These are phyloP conservation scores for Tachypleus tridentatus DNA, from an alignment of 1,140 invertebrate species.

Conservation along the genomic window DNA sequence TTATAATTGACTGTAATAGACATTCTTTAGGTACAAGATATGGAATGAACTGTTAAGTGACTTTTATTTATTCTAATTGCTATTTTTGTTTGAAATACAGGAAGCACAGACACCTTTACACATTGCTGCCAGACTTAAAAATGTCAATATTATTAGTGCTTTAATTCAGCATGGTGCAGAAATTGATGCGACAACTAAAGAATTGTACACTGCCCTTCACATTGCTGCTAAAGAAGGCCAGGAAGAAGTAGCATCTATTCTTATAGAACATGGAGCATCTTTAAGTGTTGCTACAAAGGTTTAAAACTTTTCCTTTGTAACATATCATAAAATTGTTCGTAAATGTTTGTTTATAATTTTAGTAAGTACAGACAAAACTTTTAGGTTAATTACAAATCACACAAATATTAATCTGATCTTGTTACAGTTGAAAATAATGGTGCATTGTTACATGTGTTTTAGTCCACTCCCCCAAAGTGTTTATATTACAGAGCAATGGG, in stretches of 20 bases:
- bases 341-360: no score
- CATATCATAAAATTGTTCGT: no score
- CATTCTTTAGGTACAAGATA: neutral
- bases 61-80: neutral
- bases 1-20: neutral
- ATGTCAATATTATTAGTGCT: slow-evolving; percentile 88
- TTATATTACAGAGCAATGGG: no score
- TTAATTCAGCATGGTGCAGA: slow-evolving; percentile 79
- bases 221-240: slow-evolving; percentile 97
- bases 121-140: slow-evolving; percentile 87
- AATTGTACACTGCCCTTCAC: slow-evolving; percentile 95
- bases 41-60: neutral
- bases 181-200: slow-evolving; percentile 82
- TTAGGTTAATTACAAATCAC: neutral
- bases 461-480: no score
- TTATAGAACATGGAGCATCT: slow-evolving; percentile 91
- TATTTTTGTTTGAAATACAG: slow-evolving; percentile 32
- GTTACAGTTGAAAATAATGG: no score
- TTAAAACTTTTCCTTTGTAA: no score
- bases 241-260: slow-evolving; percentile 87
- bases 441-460: no score
- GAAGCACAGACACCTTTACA: slow-evolving; percentile 93
- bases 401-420: no score
- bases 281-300: slow-evolving; percentile 79
- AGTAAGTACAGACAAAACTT: no score